These are phyloP conservation scores for Oryctes rhinoceros DNA, from an alignment of 1,140 invertebrate species.

Conservation along the genomic window DNA sequence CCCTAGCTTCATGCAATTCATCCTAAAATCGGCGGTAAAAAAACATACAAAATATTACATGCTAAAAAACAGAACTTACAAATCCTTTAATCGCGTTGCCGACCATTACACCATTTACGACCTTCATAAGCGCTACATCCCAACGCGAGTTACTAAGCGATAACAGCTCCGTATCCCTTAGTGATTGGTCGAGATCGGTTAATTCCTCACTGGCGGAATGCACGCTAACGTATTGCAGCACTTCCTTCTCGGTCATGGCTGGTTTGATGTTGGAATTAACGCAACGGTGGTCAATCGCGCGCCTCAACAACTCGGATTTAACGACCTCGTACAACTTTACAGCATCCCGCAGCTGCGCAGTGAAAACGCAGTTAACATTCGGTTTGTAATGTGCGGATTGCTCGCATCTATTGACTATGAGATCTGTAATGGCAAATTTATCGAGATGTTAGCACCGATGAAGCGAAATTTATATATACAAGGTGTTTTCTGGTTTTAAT, in stretches of 20 bases:
- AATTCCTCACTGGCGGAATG: neutral
- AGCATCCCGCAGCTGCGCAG: slow-evolving; percentile 67
- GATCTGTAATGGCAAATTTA: neutral
- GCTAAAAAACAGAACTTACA: slow-evolving; percentile 30
- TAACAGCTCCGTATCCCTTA: slow-evolving; percentile 73
- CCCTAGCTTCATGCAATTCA: slow-evolving; percentile 63
- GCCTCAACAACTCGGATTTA: slow-evolving; percentile 66
- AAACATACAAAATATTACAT: slow-evolving; percentile 32
- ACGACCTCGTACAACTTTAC: slow-evolving; percentile 69
- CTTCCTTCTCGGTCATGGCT: slow-evolving; percentile 68
- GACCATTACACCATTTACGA: slow-evolving; percentile 52
- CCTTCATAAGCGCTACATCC: slow-evolving; percentile 68
- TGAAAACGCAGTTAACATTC: slow-evolving; percentile 68
- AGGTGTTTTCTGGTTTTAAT: too few relatives aligned
- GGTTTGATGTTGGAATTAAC: slow-evolving; percentile 62
- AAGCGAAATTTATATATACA: too few relatives aligned
- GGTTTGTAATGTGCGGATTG: slow-evolving; percentile 57
- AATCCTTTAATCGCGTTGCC: slow-evolving; percentile 59
- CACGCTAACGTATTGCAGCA: slow-evolving; percentile 52
- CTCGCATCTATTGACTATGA: neutral
- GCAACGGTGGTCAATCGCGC: slow-evolving; percentile 69
- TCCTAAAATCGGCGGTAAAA: slow-evolving; percentile 59
- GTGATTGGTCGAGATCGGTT: neutral
- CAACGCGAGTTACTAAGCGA: slow-evolving; percentile 75
- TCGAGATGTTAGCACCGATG: too few relatives aligned